Base-by-base conservation (phyloP, 2,797 vertebrate genomes). In the Enteromius afrohamiltoni region DNA sequence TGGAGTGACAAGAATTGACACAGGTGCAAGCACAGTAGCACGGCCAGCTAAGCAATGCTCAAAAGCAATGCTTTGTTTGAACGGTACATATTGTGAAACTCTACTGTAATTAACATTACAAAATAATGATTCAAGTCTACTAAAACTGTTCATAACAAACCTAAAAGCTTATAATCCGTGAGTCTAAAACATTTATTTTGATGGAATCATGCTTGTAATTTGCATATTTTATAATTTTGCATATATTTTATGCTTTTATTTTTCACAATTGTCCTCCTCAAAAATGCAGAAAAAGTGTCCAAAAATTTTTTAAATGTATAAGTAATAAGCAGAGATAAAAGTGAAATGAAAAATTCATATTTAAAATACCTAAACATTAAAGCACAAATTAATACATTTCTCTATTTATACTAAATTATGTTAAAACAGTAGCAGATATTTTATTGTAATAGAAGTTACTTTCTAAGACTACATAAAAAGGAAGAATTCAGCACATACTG, bases 331-430 rank as follows among this genome's bases (percentile, higher is more conserved):
- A n/a, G 21, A 74, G 49, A 53, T 74, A 34, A 74, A 37, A 53
- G 17, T 53, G 70, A 74, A 62, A 62, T 11, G 5, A 21, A 29
- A 19, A 21, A 19, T 6, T 19, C 1, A 17, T 19, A 19, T 71
- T 71, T 49, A 71, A 10, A 31, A 17, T 51, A 31, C 17, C 17
- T 26, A 55, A 17, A 70, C 64, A 49, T 53, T 40, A 11, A 29
- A 49, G 58, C 65, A 62, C 37, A 80, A 65, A 65, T 76, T 26
- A 77, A 69, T 62, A 77, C 47, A 80, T 87, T 87, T 68, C 74
- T 85, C 84, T 76, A 69, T 81, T 19, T 86, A 55, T 65, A 86
- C 23, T 60, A 65, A 49, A 76, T 55, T 17, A 78, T 51, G 67
- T 49, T 40, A 69, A 74, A n/a, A 60, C 3, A 70, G 69, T 10